Base-by-base conservation (phyloP, 2,888 invertebrate genomes). In the Zaprionus obscuricornis region DNA sequence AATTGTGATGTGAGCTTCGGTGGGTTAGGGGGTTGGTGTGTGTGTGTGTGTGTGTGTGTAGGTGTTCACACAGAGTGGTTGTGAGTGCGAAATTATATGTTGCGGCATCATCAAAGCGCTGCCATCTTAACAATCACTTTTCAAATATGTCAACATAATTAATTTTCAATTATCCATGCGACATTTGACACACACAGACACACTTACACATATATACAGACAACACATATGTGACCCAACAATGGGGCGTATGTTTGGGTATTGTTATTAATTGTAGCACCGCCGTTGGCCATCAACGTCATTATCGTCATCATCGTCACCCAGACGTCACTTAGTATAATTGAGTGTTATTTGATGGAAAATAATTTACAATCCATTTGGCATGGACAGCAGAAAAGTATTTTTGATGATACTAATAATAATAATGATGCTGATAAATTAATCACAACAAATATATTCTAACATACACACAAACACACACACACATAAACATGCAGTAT, bases 111-210 rank as follows among this genome's bases (percentile, higher is more conserved):
- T 60, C 59, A 56, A 29, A 27, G 60, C 65, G 39, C 36, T 42
- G 55, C 59, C 62, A 69, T 69, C 66, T 69, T 69, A 66, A 70
- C 79, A 81, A 81, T 85, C 75, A 82, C 75, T 78, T 83, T 75
- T 62, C 67, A 69, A 85, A 81, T 83, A 85, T 69, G 83, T 85
- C 85, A 82, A 82, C 85, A 85, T 81, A 85, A 85, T 82, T 82
- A 82, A 82, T 85, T 82, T 82, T 85, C 81, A 82, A 82, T 82
- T 82, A 82, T 66, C 71, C 74, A 56, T 52, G 73, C 66, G 74
- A 66, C 78, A 73, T 74, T 81, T 49, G 43, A 14, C 50, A 39
- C 29, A 39, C 46, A 42, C 42, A 46, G 33, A 26, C 34, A 14
- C 31, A 16, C 10, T 17, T 16, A 43, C 20, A 37, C 6, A 16